Percentiles rank a stretch among this genome's conserved stretches.
Conservation (phyloP, 2,888 invertebrate genomes). For the Apeira syringaria region DNA sequence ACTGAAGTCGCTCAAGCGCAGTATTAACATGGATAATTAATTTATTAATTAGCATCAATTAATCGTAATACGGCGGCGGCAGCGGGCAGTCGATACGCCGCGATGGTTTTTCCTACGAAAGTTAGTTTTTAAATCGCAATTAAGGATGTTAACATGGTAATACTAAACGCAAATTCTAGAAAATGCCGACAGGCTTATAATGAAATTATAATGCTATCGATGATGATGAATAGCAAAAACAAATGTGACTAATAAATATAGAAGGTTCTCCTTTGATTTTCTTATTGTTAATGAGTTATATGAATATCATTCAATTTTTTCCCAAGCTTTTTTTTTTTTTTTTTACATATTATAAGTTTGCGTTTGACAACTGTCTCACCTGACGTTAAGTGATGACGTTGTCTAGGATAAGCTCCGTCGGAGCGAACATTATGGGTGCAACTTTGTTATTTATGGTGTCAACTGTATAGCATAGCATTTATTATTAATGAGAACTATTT, state of each 20-base stretch:
- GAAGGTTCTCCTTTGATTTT: slow-evolving; percentile 53
- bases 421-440: too few species aligned
- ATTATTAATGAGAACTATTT: too few species aligned
- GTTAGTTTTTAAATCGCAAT: slow-evolving; percentile 57
- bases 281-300: too few species aligned
- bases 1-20: slow-evolving; percentile 62
- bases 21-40: slow-evolving; percentile 78
- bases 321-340: too few species aligned
- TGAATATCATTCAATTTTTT: too few species aligned
- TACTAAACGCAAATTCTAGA: slow-evolving; percentile 49
- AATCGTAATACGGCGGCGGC: slow-evolving; percentile 63
- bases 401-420: too few species aligned
- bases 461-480: too few species aligned
- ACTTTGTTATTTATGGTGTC: too few species aligned
- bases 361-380: too few species aligned
- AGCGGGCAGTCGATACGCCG: slow-evolving; percentile 56
- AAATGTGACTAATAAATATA: slow-evolving; percentile 36
- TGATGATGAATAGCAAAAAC: slow-evolving; percentile 30
- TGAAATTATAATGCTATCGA: slow-evolving; percentile 40
- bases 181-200: slow-evolving; percentile 53
- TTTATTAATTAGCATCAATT: slow-evolving; percentile 81
- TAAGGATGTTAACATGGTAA: slow-evolving; percentile 51
- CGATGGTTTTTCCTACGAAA: slow-evolving; percentile 67
- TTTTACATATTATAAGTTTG: too few species aligned
- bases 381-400: too few species aligned